A percentile compares a stretch with the other conserved stretches of the same genome.
Conservation (phyloP, 2,888 invertebrate species). For the Plagodis pulveraria region DNA sequence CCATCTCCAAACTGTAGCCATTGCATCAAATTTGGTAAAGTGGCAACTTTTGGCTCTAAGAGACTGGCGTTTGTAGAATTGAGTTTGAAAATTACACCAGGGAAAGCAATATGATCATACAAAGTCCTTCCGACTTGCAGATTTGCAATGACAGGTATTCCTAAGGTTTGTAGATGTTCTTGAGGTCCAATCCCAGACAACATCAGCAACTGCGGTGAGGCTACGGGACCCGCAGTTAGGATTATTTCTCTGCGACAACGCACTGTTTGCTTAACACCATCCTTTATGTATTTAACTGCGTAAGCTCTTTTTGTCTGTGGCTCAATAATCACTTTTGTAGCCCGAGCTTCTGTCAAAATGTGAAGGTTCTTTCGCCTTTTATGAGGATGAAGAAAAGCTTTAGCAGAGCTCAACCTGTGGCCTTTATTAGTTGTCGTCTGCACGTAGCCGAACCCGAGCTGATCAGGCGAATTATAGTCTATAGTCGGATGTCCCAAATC, state of each 20-base stretch:
- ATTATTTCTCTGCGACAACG: slow-evolving; percentile 92
- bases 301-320: slow-evolving; percentile 86
- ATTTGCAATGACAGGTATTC: slow-evolving; percentile 86
- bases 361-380: slow-evolving; percentile 86
- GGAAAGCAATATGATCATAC: slow-evolving; percentile 86
- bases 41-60: slow-evolving; percentile 71
- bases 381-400: slow-evolving; percentile 87
- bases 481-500: slow-evolving; percentile 82
- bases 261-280: slow-evolving; percentile 77
- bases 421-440: slow-evolving; percentile 85
- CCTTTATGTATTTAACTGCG: slow-evolving; percentile 88
- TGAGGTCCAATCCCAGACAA: slow-evolving; percentile 90
- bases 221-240: slow-evolving; percentile 93
- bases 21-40: slow-evolving; percentile 67
- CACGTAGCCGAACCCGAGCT: slow-evolving; percentile 85
- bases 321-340: slow-evolving; percentile 76
- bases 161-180: slow-evolving; percentile 82
- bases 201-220: slow-evolving; percentile 96
- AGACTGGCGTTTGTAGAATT: slow-evolving; percentile 74
- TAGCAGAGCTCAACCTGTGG: slow-evolving; percentile 87
- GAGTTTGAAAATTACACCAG: slow-evolving; percentile 77
- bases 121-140: slow-evolving; percentile 88
- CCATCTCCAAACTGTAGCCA: slow-evolving; percentile 83
- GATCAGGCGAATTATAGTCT: slow-evolving; percentile 86
- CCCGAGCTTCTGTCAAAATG: slow-evolving; percentile 70